A percentile compares a stretch with the other conserved stretches of the same genome.
Evolutionary conservation across 1,140 invertebrate genomes (phyloP).

Genomic region (Anoplophora glabripennis): DNA sequence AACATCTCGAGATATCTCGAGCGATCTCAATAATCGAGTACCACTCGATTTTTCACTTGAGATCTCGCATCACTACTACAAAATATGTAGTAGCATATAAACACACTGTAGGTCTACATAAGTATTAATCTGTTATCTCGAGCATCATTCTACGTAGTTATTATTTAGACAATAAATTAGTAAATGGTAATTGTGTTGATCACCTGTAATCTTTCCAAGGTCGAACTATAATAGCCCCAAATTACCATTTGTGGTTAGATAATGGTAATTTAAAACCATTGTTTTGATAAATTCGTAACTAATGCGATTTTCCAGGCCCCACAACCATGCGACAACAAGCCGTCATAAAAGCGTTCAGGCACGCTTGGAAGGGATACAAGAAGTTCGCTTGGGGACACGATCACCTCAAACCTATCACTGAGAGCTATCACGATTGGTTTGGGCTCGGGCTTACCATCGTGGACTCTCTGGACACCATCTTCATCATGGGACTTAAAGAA

Average conservation of each 20-base stretch:
- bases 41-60: too few species aligned
- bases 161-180: too few species aligned
- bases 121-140: too few species aligned
- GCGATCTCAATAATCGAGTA: too few species aligned
- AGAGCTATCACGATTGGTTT: constrained; percentile 84
- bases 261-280: background rate
- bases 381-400: constrained; percentile 93
- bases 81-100: too few species aligned
- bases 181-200: too few species aligned
- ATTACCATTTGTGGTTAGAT: constrained; percentile 2
- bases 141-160: too few species aligned
- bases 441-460: constrained; percentile 85
- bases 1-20: too few species aligned
- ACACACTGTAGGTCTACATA: too few species aligned
- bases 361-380: constrained; percentile 91
- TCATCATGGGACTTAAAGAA: constrained; percentile 86
- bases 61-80: too few species aligned
- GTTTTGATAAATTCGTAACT: constrained; percentile 22
- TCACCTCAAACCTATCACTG: constrained; percentile 84
- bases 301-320: constrained; percentile 59
- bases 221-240: background rate
- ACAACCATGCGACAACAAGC: constrained; percentile 75
- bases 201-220: background rate
- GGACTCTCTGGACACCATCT: constrained; percentile 87
- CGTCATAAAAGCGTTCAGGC: constrained; percentile 80